Base-by-base conservation (phyloP, 2,888 invertebrate genomes). In the Amiota minor region DNA sequence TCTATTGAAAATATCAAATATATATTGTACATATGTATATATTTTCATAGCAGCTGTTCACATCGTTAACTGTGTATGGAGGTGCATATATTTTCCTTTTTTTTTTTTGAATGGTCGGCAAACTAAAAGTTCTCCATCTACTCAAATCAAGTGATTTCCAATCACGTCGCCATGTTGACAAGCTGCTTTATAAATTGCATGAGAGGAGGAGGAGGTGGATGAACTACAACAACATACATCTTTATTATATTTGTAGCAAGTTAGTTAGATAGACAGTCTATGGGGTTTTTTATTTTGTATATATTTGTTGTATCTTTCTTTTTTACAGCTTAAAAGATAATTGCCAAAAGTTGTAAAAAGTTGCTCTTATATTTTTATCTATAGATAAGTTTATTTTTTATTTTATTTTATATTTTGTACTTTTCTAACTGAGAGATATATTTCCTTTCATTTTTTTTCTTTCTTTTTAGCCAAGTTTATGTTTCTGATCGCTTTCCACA, bases 281-380 rank as follows among this genome's bases (percentile, higher is more conserved):
- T 35, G n/a, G n/a, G n/a, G n/a, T n/a, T n/a, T 59, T 9, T 59
- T 18, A 45, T 11, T 62, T 23, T 35, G 11, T 62, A 35, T 8
- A 4, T 62, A n/a, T 62, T 62, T 64, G 45, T 9, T n/a, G 16
- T 35, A 12, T 18, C 2, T 35, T 35, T 4, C 35, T 70, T 77
- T 75, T 68, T 77, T 75, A 73, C 76, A 79, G 81, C 84, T 82
- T 81, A 78, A 76, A 79, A 85, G 85, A 85, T 85, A 85, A 85
- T 85, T 85, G 85, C 85, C 80, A 83, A 85, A 85, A 85, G 85
- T 85, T 85, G 81, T 84, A 76, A 79, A 82, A 82, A 81, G 74
- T 83, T 84, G 83, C 50, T 67, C n/a, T 14, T 62, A 62, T 62
- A 14, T 68, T 68, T 49, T 49, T 68, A 35, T 62, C 35, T 62